These are phyloP conservation scores for Manis pentadactyla DNA, from an alignment of 2,797 vertebrate species.

Conservation along the genomic window DNA sequence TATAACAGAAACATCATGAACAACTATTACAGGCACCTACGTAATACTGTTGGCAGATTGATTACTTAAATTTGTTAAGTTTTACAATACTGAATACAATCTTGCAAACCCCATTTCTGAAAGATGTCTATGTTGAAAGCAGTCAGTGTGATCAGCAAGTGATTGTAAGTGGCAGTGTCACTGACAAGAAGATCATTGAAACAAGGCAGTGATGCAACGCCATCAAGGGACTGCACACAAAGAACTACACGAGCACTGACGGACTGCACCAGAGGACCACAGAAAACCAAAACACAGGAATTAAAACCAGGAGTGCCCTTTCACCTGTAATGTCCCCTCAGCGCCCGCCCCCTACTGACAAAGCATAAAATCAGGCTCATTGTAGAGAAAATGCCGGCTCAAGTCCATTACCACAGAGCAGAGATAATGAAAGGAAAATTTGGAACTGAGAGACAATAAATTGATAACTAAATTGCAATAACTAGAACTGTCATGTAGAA, in stretches of 20 bases:
- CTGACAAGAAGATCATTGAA: not conserved
- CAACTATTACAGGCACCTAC: not conserved
- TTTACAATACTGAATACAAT: slow-evolving; percentile 1
- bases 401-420: not conserved
- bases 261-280: not conserved
- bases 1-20: not conserved
- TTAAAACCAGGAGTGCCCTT: not conserved
- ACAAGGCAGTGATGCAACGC: not conserved
- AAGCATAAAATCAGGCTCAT: not conserved
- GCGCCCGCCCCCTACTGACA: not conserved
- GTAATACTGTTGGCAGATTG: not conserved
- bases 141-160: not conserved
- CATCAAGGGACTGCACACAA: not conserved
- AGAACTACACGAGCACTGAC: not conserved
- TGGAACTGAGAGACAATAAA: not conserved
- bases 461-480: not conserved
- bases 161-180: not conserved
- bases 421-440: not conserved
- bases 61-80: not conserved
- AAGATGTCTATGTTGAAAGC: not conserved
- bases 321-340: not conserved
- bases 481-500: not conserved
- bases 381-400: not conserved
- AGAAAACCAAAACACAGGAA: not conserved
- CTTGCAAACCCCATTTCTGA: not conserved